A percentile compares a stretch with the other conserved stretches of the same genome.
Conservation (phyloP, 2,797 vertebrate genomes). For the Pipistrellus nathusii region DNA sequence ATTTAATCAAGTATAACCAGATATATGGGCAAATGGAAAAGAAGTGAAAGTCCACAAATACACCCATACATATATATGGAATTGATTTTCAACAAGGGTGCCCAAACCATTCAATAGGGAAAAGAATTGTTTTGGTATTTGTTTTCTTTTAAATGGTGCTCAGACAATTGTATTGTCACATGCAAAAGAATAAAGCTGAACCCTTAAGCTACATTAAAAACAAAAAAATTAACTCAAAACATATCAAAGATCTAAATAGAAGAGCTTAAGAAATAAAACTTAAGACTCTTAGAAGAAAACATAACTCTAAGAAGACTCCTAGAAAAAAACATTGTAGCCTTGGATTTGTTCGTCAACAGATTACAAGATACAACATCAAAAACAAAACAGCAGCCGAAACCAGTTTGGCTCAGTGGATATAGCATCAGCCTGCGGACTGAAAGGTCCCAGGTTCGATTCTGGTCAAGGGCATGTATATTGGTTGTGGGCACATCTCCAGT, state of each 20-base stretch:
- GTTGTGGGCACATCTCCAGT: too few species aligned
- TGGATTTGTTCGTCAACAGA: background rate
- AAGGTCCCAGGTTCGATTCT: too few species aligned
- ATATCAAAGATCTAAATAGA: background rate
- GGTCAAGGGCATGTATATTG: too few species aligned
- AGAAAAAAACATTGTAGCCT: background rate
- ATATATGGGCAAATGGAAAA: background rate
- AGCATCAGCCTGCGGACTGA: too few species aligned
- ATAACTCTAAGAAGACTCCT: background rate
- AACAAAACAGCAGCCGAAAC: background rate
- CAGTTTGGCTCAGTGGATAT: too few species aligned
- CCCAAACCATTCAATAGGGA: background rate
- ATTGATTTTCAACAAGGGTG: background rate
- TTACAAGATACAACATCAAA: conserved; percentile 16
- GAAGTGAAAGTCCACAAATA: background rate
- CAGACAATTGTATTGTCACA: background rate
- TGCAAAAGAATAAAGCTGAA: background rate
- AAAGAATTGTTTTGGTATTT: background rate
- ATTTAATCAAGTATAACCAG: background rate
- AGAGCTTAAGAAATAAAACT: background rate
- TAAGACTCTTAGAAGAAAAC: background rate
- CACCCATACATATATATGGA: background rate
- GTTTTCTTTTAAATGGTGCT: background rate
- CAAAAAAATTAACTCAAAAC: conserved; percentile 6
- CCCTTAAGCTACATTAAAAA: background rate